Base-by-base conservation (phyloP, 2,797 vertebrate species). In the Lutjanus argentimaculatus region DNA sequence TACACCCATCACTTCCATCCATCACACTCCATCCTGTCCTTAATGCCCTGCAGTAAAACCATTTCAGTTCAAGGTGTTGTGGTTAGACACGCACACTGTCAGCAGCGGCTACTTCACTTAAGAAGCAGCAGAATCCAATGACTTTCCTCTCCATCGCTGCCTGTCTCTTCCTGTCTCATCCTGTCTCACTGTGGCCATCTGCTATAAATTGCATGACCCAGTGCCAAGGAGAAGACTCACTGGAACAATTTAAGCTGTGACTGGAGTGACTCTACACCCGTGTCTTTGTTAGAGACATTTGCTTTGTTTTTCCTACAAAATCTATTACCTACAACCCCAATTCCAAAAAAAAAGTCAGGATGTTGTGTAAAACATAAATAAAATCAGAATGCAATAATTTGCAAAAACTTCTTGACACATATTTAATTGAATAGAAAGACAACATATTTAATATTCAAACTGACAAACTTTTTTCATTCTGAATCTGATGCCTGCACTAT, bases 171-270 rank as follows among this genome's bases (percentile, higher is more conserved):
- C 67, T 65, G 75, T 70, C 79, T 77, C 81, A 58, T 83, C 73
- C 64, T 76, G 75, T 85, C 83, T 84, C 70, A 80, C 73, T 80
- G 64, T 70, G 75, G 58, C 87, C 84, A 88, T 89, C 87, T 86
- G 87, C 83, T 91, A 77, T 86, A 87, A 88, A 90, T 86, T 77
- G 85, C 58, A 70, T 83, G 89, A 89, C 87, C 82, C 51, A 10
- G 71, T 21, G 76, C 82, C 90, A 89, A 90, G 81, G 89, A 90
- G 85, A 77, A 82, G 79, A 67, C 72, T 88, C 79, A 46, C 72
- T 66, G 71, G 71, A 71, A 84, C 75, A 74, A 85, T 62, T 82
- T 80, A 69, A 72, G 71, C 79, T 70, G 49, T 55, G 67, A 79
- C 51, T 56, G 81, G 51, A 67, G 48, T 15, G 52, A 73, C 36